Evolutionary conservation across 2,888 invertebrate species (phyloP).

Genomic region (Epirrhoe tristata): DNA sequence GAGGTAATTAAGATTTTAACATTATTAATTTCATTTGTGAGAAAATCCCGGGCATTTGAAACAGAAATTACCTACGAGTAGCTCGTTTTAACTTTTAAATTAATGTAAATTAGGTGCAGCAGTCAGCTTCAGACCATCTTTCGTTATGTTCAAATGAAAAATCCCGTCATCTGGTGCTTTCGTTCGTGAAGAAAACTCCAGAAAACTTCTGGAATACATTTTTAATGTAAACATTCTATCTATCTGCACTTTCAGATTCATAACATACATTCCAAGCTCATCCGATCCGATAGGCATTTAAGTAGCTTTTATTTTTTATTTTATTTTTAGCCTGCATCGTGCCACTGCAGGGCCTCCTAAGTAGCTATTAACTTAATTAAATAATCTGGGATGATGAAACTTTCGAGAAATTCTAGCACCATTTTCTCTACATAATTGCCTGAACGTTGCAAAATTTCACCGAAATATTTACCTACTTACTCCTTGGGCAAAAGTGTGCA

Average conservation of each 20-base stretch:
- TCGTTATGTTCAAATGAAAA: not conserved
- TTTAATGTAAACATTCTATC: no score
- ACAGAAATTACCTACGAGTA: not conserved
- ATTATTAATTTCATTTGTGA: not conserved
- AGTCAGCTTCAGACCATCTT: not conserved
- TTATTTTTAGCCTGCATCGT: no score
- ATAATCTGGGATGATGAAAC: not conserved
- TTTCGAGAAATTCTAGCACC: not conserved
- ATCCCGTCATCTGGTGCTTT: not conserved
- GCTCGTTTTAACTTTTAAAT: conserved; percentile 2
- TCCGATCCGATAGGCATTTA: not conserved
- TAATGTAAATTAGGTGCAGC: not conserved
- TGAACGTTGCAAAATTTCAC: not conserved
- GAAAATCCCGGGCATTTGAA: not conserved
- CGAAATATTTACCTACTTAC: not conserved
- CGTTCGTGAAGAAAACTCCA: not conserved
- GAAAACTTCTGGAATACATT: not conserved
- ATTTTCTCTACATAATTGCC: conserved; percentile 1
- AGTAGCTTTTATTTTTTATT: no score
- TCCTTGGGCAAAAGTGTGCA: not conserved
- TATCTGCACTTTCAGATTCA: no score
- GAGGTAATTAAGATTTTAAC: not conserved
- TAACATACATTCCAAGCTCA: no score
- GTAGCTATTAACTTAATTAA: not conserved
- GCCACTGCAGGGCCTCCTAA: no score